Conservation (phyloP, 2,113 vertebrate genomes). For the Catharus bicknelli region DNA sequence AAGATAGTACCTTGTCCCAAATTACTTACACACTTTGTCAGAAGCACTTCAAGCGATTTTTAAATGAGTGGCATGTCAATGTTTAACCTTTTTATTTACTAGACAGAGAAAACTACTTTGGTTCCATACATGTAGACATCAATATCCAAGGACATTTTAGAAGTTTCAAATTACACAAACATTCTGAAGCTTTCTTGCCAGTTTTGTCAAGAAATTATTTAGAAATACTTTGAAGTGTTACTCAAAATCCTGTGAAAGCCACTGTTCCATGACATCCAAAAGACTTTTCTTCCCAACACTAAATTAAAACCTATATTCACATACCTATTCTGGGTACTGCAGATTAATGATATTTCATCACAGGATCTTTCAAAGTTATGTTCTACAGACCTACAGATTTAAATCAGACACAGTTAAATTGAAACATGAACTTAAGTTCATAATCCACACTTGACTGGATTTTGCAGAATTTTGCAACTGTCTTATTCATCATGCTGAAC, state of each 20-base stretch:
- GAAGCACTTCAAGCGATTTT: neutral
- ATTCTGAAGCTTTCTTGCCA: neutral
- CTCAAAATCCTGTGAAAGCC: neutral
- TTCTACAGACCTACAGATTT: neutral
- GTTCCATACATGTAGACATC: neutral
- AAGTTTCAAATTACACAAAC: neutral
- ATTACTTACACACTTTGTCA: neutral
- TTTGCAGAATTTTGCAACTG: neutral
- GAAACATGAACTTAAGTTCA: neutral
- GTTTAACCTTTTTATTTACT: neutral
- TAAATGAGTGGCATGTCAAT: neutral
- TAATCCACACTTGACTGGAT: neutral
- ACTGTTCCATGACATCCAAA: neutral
- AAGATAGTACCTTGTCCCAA: neutral
- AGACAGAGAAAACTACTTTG: neutral
- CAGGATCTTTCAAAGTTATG: neutral
- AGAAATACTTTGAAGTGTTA: neutral
- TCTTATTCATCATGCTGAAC: neutral
- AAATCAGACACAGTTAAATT: neutral
- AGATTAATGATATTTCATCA: neutral
- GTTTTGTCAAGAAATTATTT: conserved; percentile 5
- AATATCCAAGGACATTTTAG: neutral
- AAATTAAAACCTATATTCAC: neutral
- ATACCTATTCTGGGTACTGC: neutral
- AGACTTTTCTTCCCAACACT: neutral